These are phyloP conservation scores for Chaetops frenatus DNA, from an alignment of 2,113 vertebrate genomes.

Conservation along the genomic window DNA sequence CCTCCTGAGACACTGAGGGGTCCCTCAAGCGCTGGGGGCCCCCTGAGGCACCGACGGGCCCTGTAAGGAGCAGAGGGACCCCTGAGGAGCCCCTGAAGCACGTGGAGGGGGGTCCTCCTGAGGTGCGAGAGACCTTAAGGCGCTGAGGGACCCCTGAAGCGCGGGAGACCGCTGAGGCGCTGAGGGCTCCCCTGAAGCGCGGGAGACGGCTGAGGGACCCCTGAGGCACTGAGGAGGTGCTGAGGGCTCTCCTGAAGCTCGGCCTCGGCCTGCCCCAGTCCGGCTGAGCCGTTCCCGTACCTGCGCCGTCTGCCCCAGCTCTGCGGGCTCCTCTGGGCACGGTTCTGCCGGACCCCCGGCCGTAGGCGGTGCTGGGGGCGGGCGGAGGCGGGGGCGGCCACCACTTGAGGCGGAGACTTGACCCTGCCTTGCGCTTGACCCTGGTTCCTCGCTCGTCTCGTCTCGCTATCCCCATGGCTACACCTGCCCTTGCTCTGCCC, in stretches of 20 bases:
- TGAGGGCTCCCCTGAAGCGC: no score
- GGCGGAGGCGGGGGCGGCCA: background rate
- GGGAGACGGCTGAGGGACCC: no score
- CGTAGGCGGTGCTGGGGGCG: background rate
- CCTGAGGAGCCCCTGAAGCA: no score
- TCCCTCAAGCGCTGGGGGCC: background rate
- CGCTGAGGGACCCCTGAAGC: no score
- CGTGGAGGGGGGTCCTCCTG: accelerated
- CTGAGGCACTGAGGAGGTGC: no score
- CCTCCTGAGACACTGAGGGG: background rate
- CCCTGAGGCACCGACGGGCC: no score
- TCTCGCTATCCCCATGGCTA: accelerated
- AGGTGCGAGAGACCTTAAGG: no score
- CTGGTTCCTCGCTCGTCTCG: accelerated
- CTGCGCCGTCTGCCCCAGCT: background rate
- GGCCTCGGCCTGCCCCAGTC: accelerated
- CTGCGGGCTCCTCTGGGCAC: accelerated
- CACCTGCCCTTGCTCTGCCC: background rate
- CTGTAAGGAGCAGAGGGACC: no score
- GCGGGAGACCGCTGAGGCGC: no score
- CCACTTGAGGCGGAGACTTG: background rate
- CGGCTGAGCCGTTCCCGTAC: background rate
- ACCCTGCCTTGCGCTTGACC: accelerated
- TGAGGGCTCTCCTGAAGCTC: accelerated
- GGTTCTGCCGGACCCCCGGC: no score